Evolutionary conservation across 2,888 invertebrate genomes (phyloP), one percentile per base, ranked within the genome.

Genomic region (Chesias legatella): DNA sequence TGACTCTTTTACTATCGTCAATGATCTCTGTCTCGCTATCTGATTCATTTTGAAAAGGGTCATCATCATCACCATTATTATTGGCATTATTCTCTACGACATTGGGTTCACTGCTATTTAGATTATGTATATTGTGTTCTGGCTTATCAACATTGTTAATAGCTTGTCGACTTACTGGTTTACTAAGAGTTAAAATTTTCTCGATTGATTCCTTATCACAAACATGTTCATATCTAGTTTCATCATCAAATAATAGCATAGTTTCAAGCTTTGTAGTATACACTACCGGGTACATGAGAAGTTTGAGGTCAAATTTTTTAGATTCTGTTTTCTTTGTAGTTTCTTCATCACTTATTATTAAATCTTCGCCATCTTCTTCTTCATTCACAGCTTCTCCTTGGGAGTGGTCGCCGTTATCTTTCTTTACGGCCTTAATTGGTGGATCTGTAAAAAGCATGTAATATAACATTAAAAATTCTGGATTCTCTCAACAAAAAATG

Each of bases 241-340:
- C 53, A 37, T 62, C 51, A 42, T 63, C 59, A 17, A 74, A 72
- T 7, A 73, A 51, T 4, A 53, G 44, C 79, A 88, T 84, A 9
- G 72, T 42, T 7, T 86, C 79, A 41, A 88, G 46, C 56, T 71
- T 82, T 20, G 65, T 71, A 1, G 79, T 81, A 35, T 72, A 80
- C 0, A 83, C 73, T 1, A 72, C 60, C 1, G 85, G 79, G 13
- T 60, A 51, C 68, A 84, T 73, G 6, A 84, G 54, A 7, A 88
- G 67, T 60, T 88, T 88, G 1, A 63, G 48, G 51, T 88, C 86
- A 28, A 85, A 76, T 51, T 66, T 69, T 5, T 37, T 48, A 22
- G 33, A 1, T 33, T 53, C 47, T 7, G 38, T 33, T 9, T 63
- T 43, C 21, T 53, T 48, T 7, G n/a, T 25, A 17, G 13, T 17